These are phyloP conservation scores for Listronotus bonariensis DNA, from an alignment of 1,140 invertebrate genomes.

Conservation along the genomic window DNA sequence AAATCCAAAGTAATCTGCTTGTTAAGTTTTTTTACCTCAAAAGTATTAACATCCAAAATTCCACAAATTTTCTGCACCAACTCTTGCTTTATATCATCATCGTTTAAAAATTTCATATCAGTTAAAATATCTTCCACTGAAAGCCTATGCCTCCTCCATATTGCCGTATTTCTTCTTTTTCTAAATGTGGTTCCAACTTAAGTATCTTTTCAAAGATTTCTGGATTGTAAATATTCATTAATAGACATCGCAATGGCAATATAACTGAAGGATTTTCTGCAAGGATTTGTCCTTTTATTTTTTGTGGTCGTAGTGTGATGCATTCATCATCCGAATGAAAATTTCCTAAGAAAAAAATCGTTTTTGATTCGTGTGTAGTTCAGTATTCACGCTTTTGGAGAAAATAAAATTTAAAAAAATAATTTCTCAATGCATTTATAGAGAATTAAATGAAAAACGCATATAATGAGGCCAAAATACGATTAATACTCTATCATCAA, in stretches of 20 bases:
- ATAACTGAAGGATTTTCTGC: constrained; percentile 56
- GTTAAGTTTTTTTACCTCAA: constrained; percentile 64
- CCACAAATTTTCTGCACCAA: constrained; percentile 68
- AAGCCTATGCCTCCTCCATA: constrained; percentile 63
- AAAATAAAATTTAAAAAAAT: too few relatives aligned
- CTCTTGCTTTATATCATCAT: constrained; percentile 62
- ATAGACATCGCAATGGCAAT: constrained; percentile 66
- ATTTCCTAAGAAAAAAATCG: constrained; percentile 56
- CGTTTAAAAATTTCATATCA: constrained; percentile 56
- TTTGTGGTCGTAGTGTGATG: constrained; percentile 66
- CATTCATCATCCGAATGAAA: constrained; percentile 57
- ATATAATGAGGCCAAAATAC: too few relatives aligned
- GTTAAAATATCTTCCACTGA: constrained; percentile 23
- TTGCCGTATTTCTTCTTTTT: constrained; percentile 62
- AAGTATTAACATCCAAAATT: constrained; percentile 71
- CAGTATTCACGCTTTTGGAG: too few relatives aligned
- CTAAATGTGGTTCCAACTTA: constrained; percentile 71
- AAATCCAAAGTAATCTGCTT: constrained; percentile 49
- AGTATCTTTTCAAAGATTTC: constrained; percentile 67
- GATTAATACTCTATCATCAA: too few relatives aligned
- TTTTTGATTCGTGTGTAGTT: too few relatives aligned
- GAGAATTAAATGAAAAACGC: too few relatives aligned
- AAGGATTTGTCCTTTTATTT: constrained; percentile 57
- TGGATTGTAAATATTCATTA: constrained; percentile 65
- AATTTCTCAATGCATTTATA: too few relatives aligned